These are phyloP conservation scores for Apostichopus leukothele DNA, from an alignment of 53 echinoderm and acorn worm species.

Conservation along the genomic window DNA sequence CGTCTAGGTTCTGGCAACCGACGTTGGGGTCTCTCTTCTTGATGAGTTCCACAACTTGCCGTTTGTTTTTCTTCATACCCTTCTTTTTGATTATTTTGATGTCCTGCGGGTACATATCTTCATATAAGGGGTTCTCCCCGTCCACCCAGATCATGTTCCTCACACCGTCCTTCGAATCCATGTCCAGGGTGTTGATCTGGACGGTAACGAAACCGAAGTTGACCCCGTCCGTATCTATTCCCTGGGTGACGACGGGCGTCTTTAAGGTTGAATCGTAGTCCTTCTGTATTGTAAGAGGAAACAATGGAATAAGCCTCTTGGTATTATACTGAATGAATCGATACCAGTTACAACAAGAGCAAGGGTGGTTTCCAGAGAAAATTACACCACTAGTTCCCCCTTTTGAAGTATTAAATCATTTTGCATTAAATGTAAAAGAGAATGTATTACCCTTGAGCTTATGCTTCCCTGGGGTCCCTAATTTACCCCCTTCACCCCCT, in stretches of 20 bases:
- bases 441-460: neutral
- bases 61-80: constrained; percentile 61
- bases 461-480: neutral
- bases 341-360: too few species aligned
- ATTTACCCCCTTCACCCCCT: too few species aligned
- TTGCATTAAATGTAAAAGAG: too few species aligned
- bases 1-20: constrained; percentile 80
- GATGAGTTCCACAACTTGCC: constrained; percentile 51
- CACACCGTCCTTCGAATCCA: constrained; percentile 65
- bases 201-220: constrained; percentile 71
- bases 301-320: neutral
- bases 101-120: constrained; percentile 80
- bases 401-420: too few species aligned
- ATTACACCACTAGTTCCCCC: too few species aligned
- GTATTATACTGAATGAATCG: neutral
- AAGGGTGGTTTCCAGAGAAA: too few species aligned
- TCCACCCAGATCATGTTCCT: constrained; percentile 99
- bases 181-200: constrained; percentile 83
- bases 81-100: constrained; percentile 59
- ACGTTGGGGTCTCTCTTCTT: constrained; percentile 71
- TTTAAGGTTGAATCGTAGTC: constrained; percentile 63
- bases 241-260: constrained; percentile 81
- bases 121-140: constrained; percentile 63
- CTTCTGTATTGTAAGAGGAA: constrained; percentile 28
- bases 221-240: constrained; percentile 83